A percentile compares a stretch with the other conserved stretches of the same genome.
Conservation (phyloP, 2,113 vertebrate species). For the Antigone vipio region DNA sequence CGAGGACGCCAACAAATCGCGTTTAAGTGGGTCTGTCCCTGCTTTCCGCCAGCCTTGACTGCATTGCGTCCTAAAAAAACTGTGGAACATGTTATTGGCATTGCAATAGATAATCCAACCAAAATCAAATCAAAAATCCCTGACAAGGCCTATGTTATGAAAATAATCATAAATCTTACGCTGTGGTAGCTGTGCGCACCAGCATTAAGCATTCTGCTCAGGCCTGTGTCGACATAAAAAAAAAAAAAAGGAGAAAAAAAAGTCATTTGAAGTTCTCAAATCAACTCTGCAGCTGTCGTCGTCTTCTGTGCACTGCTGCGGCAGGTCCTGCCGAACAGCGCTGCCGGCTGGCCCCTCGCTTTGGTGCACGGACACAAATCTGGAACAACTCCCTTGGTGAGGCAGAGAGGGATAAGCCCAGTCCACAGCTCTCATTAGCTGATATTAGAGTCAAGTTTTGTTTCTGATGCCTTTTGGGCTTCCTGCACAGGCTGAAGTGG, state of each 20-base stretch:
- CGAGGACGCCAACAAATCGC: background rate
- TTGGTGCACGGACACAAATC: background rate
- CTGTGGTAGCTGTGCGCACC: background rate
- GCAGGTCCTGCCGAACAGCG: background rate
- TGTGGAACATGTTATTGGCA: conserved; percentile 28
- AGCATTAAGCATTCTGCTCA: conserved; percentile 21
- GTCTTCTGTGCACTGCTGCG: background rate
- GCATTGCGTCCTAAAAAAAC: background rate
- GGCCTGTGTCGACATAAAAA: background rate
- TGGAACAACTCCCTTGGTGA: background rate
- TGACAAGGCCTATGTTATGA: conserved; percentile 44
- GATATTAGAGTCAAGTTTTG: background rate
- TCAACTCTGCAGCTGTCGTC: background rate
- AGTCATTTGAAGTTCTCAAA: background rate
- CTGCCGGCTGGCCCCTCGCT: background rate
- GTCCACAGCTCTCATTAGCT: background rate
- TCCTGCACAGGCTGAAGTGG: rapidly evolving
- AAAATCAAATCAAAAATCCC: conserved; percentile 49
- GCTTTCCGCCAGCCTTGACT: background rate
- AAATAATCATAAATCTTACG: conserved; percentile 37
- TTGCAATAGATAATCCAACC: conserved; percentile 34
- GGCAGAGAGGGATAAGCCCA: background rate
- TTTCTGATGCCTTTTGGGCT: background rate
- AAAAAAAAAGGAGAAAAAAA: background rate
- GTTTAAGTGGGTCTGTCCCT: conserved; percentile 21